These are phyloP conservation scores for Chiloscyllium punctatum DNA, from an alignment of 2,797 vertebrate genomes.

Conservation along the genomic window DNA sequence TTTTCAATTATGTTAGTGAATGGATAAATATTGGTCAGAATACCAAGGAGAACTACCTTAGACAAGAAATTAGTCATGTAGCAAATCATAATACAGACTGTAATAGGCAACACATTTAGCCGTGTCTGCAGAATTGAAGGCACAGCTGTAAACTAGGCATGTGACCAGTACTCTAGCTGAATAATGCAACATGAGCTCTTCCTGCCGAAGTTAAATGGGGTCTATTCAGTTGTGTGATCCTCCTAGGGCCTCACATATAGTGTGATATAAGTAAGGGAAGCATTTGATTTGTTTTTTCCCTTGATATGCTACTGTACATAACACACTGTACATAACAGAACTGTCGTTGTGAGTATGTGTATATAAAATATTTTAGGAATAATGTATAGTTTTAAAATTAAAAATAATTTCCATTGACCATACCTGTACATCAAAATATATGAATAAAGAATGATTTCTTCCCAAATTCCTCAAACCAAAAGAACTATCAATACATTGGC, in stretches of 20 bases:
- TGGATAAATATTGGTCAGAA: neutral
- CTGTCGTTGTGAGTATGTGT: no score
- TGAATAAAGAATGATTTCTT: no score
- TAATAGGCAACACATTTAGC: neutral
- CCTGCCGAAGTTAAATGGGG: no score
- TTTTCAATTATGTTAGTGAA: constrained; percentile 14
- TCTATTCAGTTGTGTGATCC: no score
- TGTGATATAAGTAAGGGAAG: no score
- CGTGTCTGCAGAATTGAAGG: neutral
- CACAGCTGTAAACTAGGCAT: neutral
- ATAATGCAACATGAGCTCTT: neutral
- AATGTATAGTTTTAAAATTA: no score
- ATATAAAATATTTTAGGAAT: no score
- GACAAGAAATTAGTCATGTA: neutral
- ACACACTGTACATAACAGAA: no score
- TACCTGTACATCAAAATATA: neutral
- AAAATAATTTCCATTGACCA: neutral
- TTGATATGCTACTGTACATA: no score
- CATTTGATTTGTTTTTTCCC: no score
- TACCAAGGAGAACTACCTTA: neutral
- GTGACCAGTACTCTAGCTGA: neutral
- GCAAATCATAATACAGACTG: neutral
- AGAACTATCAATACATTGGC: neutral
- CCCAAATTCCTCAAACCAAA: neutral
- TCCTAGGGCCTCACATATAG: no score